Conservation (phyloP, 2,113 vertebrate species). For the Hyperopisus bebe region DNA sequence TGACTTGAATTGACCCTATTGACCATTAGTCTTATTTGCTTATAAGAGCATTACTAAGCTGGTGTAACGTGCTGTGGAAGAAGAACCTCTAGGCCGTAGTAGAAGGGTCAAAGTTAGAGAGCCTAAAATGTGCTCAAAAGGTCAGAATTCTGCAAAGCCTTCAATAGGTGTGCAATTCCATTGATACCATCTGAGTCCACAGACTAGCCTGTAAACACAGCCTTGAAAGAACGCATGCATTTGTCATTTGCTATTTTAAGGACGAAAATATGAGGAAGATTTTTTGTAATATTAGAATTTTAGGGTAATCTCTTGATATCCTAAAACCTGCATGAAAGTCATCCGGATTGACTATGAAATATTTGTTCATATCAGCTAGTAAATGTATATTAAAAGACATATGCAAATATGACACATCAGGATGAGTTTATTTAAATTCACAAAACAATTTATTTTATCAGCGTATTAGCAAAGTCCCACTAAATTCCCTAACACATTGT, state of each 20-base stretch:
- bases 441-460: background rate
- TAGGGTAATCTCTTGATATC: background rate
- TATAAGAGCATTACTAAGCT: conserved; percentile 51
- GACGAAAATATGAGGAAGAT: background rate
- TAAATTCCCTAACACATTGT: background rate
- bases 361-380: background rate
- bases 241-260: background rate
- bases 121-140: conserved; percentile 46
- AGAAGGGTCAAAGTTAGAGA: conserved; percentile 57
- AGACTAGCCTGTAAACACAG: background rate
- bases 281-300: background rate
- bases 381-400: background rate
- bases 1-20: conserved; percentile 50
- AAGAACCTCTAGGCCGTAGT: conserved; percentile 23
- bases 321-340: background rate
- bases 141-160: conserved; percentile 45
- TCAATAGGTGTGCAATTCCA: conserved; percentile 24
- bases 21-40: conserved; percentile 52
- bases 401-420: background rate
- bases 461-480: background rate
- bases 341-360: background rate
- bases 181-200: background rate
- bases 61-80: conserved; percentile 52
- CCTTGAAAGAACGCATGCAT: background rate
- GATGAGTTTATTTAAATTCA: background rate